Evolutionary conservation across 2,113 vertebrate genomes (phyloP).

Genomic region (Sander vitreus): DNA sequence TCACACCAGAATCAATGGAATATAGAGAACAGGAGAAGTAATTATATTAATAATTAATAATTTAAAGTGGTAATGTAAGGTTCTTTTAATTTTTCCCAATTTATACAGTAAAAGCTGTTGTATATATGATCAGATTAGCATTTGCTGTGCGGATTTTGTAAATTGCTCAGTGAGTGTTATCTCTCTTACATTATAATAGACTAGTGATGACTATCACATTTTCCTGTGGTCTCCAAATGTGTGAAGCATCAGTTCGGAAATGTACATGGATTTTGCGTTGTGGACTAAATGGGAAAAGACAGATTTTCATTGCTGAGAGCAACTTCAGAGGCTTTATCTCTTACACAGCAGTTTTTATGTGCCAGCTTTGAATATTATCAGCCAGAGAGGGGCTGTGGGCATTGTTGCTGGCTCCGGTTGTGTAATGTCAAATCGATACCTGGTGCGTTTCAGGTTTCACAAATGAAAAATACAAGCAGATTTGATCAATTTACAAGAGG

Average conservation of each 20-base stretch:
- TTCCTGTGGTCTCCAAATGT: slow-evolving; percentile 32
- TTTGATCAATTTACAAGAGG: slow-evolving; percentile 78
- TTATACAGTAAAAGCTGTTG: not conserved
- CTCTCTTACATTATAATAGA: slow-evolving; percentile 22
- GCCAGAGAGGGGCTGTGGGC: slow-evolving; percentile 41
- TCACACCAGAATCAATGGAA: slow-evolving; percentile 9
- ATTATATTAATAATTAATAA: too few species aligned
- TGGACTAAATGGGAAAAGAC: slow-evolving; percentile 55
- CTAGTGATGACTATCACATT: slow-evolving; percentile 31
- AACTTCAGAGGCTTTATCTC: slow-evolving; percentile 48
- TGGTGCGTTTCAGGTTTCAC: slow-evolving; percentile 64
- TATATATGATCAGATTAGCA: not conserved
- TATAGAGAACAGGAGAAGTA: not conserved
- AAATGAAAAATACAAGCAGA: slow-evolving; percentile 79
- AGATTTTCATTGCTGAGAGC: slow-evolving; percentile 59
- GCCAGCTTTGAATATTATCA: slow-evolving; percentile 71
- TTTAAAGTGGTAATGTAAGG: not conserved
- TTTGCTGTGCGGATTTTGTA: slow-evolving; percentile 24
- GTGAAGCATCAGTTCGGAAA: slow-evolving; percentile 18
- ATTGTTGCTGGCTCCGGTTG: slow-evolving; percentile 54
- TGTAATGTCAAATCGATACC: slow-evolving; percentile 78
- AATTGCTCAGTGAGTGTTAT: slow-evolving; percentile 19
- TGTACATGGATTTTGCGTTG: slow-evolving; percentile 26
- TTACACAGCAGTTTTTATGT: slow-evolving; percentile 46
- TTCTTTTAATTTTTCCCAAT: not conserved